Evolutionary conservation across 1,140 invertebrate genomes (phyloP).

Genomic region (Anoplolepis gracilipes): DNA sequence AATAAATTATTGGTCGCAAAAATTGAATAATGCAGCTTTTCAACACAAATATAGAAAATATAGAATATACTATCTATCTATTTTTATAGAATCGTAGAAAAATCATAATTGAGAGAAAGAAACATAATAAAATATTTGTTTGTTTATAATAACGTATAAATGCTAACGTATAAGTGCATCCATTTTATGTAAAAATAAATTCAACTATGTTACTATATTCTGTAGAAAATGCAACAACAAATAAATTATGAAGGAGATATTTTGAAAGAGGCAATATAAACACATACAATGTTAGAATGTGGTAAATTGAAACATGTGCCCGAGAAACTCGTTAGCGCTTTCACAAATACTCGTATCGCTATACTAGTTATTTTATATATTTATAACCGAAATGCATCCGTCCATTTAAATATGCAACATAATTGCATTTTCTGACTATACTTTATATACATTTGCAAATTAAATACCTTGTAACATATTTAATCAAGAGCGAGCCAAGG

Average conservation of each 20-base stretch:
- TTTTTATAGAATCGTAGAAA: constrained; percentile 1
- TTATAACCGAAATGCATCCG: constrained; percentile 14
- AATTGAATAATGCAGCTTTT: not conserved
- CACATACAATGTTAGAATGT: not conserved
- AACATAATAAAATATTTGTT: constrained; percentile 1
- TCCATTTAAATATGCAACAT: constrained; percentile 28
- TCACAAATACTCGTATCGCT: constrained; percentile 9
- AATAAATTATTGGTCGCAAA: not conserved
- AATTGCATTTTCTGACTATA: not conserved
- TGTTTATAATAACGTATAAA: not conserved
- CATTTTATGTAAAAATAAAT: not conserved
- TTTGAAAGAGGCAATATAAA: constrained; percentile 12
- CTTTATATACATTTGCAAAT: constrained; percentile 3
- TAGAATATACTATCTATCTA: no score
- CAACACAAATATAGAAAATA: not conserved
- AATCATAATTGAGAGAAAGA: not conserved
- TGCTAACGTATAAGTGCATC: not conserved
- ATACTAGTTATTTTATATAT: constrained; percentile 41
- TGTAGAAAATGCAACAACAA: not conserved
- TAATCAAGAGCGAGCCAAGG: constrained; percentile 26
- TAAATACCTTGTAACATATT: constrained; percentile 15
- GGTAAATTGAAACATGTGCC: constrained; percentile 24
- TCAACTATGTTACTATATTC: not conserved
- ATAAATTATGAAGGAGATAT: constrained; percentile 12
- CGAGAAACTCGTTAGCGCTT: constrained; percentile 16